Base-by-base conservation (phyloP, 2,888 invertebrate genomes). In the Dermolepida albohirtum region DNA sequence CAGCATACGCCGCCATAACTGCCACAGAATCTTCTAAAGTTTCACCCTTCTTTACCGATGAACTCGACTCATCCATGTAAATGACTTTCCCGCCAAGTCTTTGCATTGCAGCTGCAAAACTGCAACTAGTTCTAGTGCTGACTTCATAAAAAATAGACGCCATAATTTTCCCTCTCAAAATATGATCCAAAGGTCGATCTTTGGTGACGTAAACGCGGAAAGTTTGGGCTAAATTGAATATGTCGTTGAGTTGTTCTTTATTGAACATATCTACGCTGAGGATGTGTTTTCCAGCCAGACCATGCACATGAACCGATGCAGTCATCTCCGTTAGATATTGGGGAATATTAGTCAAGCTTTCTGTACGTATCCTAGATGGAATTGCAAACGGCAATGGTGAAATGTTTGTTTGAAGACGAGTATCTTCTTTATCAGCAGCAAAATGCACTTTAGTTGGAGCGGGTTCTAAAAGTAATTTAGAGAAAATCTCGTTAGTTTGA, bases 141-240 rank as follows among this genome's bases (percentile, higher is more conserved):
- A 92, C 96, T 87, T 99, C 99, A 83, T 96, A 99, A 84, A 99
- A 99, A 79, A 99, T 90, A 0, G 94, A 95, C 2, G 97, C 94
- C 95, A 99, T 93, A 2, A 98, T 88, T 86, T 96, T 97, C 44
- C 97, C 97, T 81, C 90, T 90, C 41, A 97, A 84, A 71, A 97
- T 89, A 78, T 96, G 93, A 80, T 95, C 95, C 55, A 97, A 82
- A 0, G 90, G 88, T 43, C 94, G 87, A 70, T 96, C 95, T 81
- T 95, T 96, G 11, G 88, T 88, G 0, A 97, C 93, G 71, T 90
- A 91, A 16, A 88, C 89, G 74, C 95, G 90, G 82, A 95, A 92
- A 57, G 90, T 88, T 81, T 97, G 96, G 0, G 98, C 98, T 72
- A 98, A 85, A 83, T 97, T 95, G 84, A 98, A 98, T 71, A 99